phyloP scores from a whole-genome alignment of 2,888 invertebrate genomes.

The Cynaeus angustus region DNA sequence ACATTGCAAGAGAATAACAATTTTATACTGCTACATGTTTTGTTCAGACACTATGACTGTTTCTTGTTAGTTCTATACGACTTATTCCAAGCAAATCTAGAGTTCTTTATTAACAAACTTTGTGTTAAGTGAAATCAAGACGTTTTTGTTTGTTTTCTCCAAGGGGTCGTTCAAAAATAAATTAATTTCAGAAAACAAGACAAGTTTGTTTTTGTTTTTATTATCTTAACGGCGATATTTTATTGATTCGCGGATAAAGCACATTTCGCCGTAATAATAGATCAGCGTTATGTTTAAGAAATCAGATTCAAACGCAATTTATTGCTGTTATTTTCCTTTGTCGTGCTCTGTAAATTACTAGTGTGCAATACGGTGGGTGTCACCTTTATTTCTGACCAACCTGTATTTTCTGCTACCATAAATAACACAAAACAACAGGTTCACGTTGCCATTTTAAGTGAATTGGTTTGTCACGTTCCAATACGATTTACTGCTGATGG shows the following conservation, averaged over 20 bases:
- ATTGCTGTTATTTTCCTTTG: no score
- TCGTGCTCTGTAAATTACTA: no score
- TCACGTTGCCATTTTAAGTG: conserved; percentile 50
- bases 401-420: conserved; percentile 36
- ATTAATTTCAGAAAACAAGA: no score
- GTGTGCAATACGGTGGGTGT: background rate
- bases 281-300: no score
- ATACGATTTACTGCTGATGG: conserved; percentile 50
- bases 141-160: background rate
- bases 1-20: conserved; percentile 10
- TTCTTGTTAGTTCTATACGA: conserved; percentile 5
- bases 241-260: no score
- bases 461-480: conserved; percentile 51
- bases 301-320: no score
- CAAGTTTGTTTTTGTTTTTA: no score
- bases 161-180: no score
- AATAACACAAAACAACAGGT: conserved; percentile 47
- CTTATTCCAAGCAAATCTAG: background rate
- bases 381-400: conserved; percentile 12
- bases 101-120: background rate
- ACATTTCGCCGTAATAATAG: no score
- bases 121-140: background rate
- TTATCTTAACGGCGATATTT: no score
- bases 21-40: conserved; percentile 4
- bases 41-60: conserved; percentile 10